Evolutionary conservation across 2,888 invertebrate genomes (phyloP), one percentile per base, ranked within the genome.

Genomic region (Orthosia gracilis): DNA sequence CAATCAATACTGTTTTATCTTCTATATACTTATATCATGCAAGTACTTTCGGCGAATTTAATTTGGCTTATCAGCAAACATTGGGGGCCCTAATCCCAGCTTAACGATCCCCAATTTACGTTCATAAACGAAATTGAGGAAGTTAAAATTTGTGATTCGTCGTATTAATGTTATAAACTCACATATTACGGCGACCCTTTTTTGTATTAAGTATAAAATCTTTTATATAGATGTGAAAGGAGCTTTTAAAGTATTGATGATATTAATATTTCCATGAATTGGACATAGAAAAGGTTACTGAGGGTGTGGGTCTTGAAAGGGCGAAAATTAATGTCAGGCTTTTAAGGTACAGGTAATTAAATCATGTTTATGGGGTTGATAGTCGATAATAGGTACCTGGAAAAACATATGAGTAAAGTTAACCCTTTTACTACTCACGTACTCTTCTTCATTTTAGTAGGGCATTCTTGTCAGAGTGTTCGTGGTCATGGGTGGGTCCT

Each of bases 51-150:
- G 21, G 61, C 49, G n/a, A 65, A 84, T 74, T 67, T 77, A 85
- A 83, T 82, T 76, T 83, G 64, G 79, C 66, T 73, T 77, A 80
- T 76, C 78, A 75, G 63, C 78, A 80, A 76, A 82, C 70, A 75
- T 61, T 74, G 61, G 47, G 47, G 62, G 58, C 21, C 82, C 83
- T 74, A 85, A 84, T 83, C 80, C 80, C 79, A 70, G 84, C 82
- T 86, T 88, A 88, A 76, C 78, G 70, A 70, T 69, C 79, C 72
- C 82, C 85, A 87, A 86, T 78, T 80, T 83, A 68, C 57, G 58
- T 83, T 45, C 83, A 89, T 87, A 86, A 85, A 89, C 78, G 82
- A 78, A 73, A 83, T 80, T 77, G 78, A 80, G 76, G 79, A 85
- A 86, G 84, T 79, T 76, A 78, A 73, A 79, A 84, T 83, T 86